Evolutionary conservation across 1,140 invertebrate genomes (phyloP), one percentile per base, ranked within the genome.

Genomic region (Gryon sp.): DNA sequence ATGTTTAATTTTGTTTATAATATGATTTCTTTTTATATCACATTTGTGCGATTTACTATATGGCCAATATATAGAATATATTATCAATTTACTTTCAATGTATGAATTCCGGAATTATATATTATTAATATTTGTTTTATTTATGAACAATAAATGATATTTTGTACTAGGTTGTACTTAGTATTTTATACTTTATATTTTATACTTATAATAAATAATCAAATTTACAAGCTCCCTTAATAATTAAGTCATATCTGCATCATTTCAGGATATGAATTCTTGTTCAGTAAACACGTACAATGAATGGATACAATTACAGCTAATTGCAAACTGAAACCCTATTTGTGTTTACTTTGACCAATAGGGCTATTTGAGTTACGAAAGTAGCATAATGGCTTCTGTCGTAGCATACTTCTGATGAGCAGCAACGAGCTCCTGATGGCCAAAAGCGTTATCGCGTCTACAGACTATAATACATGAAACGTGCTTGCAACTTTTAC

Each of bases 401-500:
- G 50, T 28, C 5, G 28, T 38, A 68, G 36, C 36, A 57, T 57
- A 68, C 32, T 46, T 55, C 40, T 48, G 40, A 46, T 57, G 40
- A 34, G 30, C 40, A 43, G 18, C 30, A 8, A n/a, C n/a, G n/a
- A 55, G 28, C 2, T 36, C 15, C 20, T 24, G 62, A 4, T 46
- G 20, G 18, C 22, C 40, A 9, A 28, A 46, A 38, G 18, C 50
- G 20, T 52, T 68, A 68, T 55, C 50, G 32, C 50, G 15, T 55
- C 19, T 12, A 11, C 12, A 9, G 26, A 57, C 5, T 57, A 57
- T 57, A 55, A 46, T 46, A 57, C 32, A 34, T 30, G 16, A 55
- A 68, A 55, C 24, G 40, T 38, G 50, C 41, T 55, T 34, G 50
- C 46, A 66, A 66, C 48, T 66, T 66, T 53, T 66, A 66, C 50